These are phyloP conservation scores for Scaptodrosophila lebanonensis DNA, from an alignment of 1,140 invertebrate genomes.

Conservation along the genomic window DNA sequence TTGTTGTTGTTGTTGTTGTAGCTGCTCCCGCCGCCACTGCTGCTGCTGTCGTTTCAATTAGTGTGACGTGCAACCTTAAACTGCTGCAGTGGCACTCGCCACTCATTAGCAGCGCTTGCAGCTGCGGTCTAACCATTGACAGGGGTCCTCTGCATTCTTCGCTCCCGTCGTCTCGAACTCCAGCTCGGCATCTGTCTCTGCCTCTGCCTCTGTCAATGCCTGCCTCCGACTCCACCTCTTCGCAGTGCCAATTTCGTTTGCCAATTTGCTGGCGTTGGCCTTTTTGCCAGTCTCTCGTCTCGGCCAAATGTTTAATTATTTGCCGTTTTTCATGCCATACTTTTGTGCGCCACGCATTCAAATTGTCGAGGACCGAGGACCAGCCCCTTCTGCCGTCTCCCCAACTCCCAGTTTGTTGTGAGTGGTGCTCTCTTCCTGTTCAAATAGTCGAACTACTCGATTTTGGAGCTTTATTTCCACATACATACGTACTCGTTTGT, in stretches of 20 bases:
- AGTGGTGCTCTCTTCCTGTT: no score
- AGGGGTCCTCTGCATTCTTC: conserved; percentile 22
- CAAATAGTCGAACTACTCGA: no score
- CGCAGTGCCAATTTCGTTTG: conserved; percentile 1
- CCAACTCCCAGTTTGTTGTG: no score
- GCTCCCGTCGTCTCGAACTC: conserved; percentile 9
- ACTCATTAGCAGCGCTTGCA: conserved; percentile 69
- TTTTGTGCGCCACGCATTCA: conserved; percentile 49
- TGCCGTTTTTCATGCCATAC: conserved; percentile 41
- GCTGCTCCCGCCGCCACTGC: no score
- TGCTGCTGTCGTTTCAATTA: conserved; percentile 56
- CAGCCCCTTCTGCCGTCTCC: neutral
- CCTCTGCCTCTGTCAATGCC: conserved; percentile 2
- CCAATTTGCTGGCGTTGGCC: conserved; percentile 11
- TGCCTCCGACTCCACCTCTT: conserved; percentile 3
- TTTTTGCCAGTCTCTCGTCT: neutral
- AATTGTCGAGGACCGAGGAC: conserved; percentile 21
- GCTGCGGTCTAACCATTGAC: conserved; percentile 35
- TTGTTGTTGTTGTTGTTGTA: no score
- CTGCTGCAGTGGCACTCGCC: conserved; percentile 20
- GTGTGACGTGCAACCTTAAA: conserved; percentile 16
- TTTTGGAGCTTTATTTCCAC: no score
- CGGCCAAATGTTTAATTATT: conserved; percentile 45
- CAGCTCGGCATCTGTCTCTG: neutral
- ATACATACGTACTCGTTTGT: no score